A percentile compares a stretch with the other conserved stretches of the same genome.
These are phyloP conservation scores for Dermatemys mawii DNA, from an alignment of 2,113 vertebrate species.

Conservation along the genomic window DNA sequence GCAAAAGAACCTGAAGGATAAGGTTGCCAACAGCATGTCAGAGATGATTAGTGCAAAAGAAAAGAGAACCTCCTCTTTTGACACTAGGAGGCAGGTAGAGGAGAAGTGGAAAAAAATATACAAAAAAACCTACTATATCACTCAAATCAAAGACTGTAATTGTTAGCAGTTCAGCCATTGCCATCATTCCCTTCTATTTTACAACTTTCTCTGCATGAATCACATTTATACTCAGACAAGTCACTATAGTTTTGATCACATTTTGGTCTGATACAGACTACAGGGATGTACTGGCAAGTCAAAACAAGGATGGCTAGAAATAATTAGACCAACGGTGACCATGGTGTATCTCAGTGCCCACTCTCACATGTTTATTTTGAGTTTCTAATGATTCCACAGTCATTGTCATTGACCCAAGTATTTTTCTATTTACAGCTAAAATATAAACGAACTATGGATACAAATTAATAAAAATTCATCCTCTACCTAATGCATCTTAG, in stretches of 20 bases:
- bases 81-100: constrained; percentile 35
- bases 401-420: background rate
- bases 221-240: background rate
- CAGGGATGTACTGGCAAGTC: background rate
- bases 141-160: background rate
- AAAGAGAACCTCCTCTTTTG: constrained; percentile 40
- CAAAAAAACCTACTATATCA: background rate
- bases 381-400: background rate
- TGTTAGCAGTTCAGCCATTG: constrained; percentile 10
- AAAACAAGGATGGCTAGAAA: background rate
- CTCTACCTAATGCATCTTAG: background rate
- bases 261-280: background rate
- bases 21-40: constrained; percentile 45
- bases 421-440: background rate
- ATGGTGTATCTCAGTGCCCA: background rate
- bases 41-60: constrained; percentile 39
- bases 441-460: background rate
- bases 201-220: background rate
- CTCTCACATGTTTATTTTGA: background rate
- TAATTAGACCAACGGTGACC: background rate
- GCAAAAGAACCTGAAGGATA: constrained; percentile 38
- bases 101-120: constrained; percentile 1
- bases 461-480: background rate
- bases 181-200: background rate
- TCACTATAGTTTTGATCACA: background rate